These are phyloP conservation scores for Puntigrus tetrazona DNA, from an alignment of 2,113 vertebrate species.

Conservation along the genomic window DNA sequence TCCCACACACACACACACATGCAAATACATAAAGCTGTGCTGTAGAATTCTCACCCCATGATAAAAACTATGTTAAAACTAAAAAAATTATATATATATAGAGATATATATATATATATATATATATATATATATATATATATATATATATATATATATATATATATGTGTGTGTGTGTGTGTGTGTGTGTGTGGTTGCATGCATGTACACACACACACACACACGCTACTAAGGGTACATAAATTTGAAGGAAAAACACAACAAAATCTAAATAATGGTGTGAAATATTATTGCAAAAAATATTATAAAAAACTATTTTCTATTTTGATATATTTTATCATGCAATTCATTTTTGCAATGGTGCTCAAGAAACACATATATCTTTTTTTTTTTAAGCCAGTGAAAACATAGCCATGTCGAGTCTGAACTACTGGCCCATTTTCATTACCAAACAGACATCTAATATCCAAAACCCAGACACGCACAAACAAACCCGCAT, in stretches of 20 bases:
- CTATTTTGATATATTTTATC: neutral
- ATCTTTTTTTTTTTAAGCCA: neutral
- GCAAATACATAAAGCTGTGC: neutral
- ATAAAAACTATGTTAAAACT: too few species aligned
- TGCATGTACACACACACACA: too few species aligned
- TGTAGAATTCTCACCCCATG: too few species aligned
- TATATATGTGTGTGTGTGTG: too few species aligned
- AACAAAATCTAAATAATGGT: neutral
- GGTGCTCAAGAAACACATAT: neutral
- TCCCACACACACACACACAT: conserved; percentile 42
- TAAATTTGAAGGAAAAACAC: too few species aligned
- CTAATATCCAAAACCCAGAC: neutral
- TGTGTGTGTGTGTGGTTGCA: too few species aligned
- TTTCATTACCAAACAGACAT: conserved; percentile 9
- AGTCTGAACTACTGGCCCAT: neutral
- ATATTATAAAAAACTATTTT: neutral
- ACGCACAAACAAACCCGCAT: neutral
- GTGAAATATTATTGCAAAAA: neutral
- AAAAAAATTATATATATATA: too few species aligned
- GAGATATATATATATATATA: too few species aligned
- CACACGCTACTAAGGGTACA: neutral
- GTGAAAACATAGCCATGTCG: neutral
- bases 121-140: too few species aligned
- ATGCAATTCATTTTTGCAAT: neutral
- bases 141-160: too few species aligned